These are phyloP conservation scores for Agrotis segetum DNA, from an alignment of 2,888 invertebrate species.

Conservation along the genomic window DNA sequence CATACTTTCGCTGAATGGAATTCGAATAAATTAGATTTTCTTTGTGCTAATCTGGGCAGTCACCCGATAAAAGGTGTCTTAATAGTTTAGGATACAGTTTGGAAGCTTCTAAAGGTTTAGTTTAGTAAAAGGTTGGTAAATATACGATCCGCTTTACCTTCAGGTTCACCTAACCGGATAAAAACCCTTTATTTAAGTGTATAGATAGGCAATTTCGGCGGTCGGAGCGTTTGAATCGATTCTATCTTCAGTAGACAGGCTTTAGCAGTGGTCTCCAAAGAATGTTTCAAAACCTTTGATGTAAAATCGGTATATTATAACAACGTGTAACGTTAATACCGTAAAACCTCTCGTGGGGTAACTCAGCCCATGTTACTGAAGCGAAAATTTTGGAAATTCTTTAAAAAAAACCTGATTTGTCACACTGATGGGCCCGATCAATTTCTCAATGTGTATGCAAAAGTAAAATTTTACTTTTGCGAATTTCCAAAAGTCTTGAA, in stretches of 20 bases:
- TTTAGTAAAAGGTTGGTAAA: conserved; percentile 29
- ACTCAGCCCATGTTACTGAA: too few species aligned
- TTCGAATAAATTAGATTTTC: conserved; percentile 17
- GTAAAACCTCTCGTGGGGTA: too few species aligned
- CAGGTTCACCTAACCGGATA: conserved; percentile 26
- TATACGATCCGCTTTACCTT: conserved; percentile 23
- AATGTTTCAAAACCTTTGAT: too few species aligned
- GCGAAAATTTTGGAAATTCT: too few species aligned
- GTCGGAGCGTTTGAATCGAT: not conserved
- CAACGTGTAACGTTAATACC: too few species aligned
- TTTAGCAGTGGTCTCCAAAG: not conserved
- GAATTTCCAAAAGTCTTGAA: too few species aligned
- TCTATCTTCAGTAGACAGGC: not conserved
- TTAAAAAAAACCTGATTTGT: too few species aligned
- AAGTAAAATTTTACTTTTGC: too few species aligned
- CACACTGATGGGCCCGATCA: too few species aligned
- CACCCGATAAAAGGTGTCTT: not conserved
- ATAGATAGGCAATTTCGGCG: not conserved
- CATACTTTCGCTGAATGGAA: conserved; percentile 5
- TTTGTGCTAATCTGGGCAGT: not conserved
- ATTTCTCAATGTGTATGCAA: too few species aligned
- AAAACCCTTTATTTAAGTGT: conserved; percentile 19
- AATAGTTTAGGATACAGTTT: conserved; percentile 7
- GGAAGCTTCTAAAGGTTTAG: conserved; percentile 14
- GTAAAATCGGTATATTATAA: too few species aligned